Evolutionary conservation across 1,140 invertebrate genomes (phyloP).

Genomic region (Portunus trituberculatus): DNA sequence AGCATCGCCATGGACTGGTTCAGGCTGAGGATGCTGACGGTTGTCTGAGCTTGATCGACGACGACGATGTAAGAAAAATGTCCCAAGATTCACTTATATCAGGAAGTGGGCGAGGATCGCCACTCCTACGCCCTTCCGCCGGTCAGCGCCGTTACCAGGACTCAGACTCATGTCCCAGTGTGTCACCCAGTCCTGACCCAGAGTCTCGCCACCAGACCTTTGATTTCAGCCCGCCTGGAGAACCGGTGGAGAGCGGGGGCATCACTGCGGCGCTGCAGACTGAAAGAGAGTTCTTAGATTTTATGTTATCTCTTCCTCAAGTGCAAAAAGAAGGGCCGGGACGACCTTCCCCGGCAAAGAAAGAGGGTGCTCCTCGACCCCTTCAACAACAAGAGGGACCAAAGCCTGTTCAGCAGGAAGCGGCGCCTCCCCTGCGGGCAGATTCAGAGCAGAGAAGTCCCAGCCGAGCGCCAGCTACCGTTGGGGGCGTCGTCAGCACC

Average conservation of each 20-base stretch:
- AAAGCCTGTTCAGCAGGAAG: slow-evolving; percentile 7
- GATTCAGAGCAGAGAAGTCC: slow-evolving; percentile 49
- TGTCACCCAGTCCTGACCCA: slow-evolving; percentile 77
- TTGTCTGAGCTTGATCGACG: slow-evolving; percentile 43
- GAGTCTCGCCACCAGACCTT: slow-evolving; percentile 71
- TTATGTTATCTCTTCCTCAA: slow-evolving; percentile 77
- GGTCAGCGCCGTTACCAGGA: slow-evolving; percentile 60
- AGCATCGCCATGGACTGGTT: background rate
- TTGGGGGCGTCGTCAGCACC: slow-evolving; percentile 70
- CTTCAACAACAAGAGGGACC: slow-evolving; percentile 4
- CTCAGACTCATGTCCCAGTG: slow-evolving; percentile 76
- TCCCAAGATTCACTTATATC: slow-evolving; percentile 67
- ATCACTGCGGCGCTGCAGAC: slow-evolving; percentile 77
- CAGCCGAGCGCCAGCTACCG: slow-evolving; percentile 40
- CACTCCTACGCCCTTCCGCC: slow-evolving; percentile 54
- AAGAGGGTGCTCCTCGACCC: slow-evolving; percentile 35
- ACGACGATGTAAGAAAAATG: slow-evolving; percentile 69
- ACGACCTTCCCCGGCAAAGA: slow-evolving; percentile 27
- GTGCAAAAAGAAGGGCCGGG: slow-evolving; percentile 63
- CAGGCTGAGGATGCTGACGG: slow-evolving; percentile 52
- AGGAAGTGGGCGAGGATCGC: slow-evolving; percentile 60
- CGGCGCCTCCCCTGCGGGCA: background rate
- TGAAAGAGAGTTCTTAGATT: slow-evolving; percentile 78
- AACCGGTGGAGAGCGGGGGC: slow-evolving; percentile 54
- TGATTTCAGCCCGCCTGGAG: slow-evolving; percentile 67